Evolutionary conservation across 2,113 vertebrate species (phyloP).

Genomic region (Limnothrissa miodon): DNA sequence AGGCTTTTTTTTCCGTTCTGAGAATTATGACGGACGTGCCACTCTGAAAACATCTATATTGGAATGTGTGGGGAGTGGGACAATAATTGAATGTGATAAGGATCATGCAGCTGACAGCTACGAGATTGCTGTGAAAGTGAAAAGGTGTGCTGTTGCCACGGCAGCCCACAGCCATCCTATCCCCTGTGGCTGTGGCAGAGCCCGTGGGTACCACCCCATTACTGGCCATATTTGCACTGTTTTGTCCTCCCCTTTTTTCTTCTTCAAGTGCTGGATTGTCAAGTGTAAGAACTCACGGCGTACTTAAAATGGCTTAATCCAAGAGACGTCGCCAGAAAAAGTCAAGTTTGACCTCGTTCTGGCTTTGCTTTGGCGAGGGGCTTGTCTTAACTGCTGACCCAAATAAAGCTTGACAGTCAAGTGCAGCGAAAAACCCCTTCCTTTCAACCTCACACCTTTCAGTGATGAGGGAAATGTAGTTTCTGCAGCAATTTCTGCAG

Average conservation of each 20-base stretch:
- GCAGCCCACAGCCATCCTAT: neutral
- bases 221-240: neutral
- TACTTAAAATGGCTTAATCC: slow-evolving; percentile 53
- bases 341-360: slow-evolving; percentile 56
- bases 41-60: neutral
- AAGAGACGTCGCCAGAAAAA: slow-evolving; percentile 42
- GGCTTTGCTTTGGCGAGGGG: slow-evolving; percentile 30
- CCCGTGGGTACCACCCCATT: neutral
- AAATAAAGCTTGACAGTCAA: slow-evolving; percentile 46
- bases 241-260: neutral
- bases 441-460: neutral
- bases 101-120: neutral
- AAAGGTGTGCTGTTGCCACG: neutral
- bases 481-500: neutral
- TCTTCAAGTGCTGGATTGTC: slow-evolving; percentile 41
- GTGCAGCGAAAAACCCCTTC: neutral
- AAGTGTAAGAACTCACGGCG: slow-evolving; percentile 35
- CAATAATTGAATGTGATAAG: slow-evolving; percentile 2
- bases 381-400: slow-evolving; percentile 55
- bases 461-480: neutral
- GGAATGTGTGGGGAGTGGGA: neutral
- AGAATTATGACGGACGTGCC: neutral
- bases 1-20: neutral
- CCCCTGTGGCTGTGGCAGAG: neutral
- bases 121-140: neutral